These are phyloP conservation scores for Andricus grossulariae DNA, from an alignment of 1,140 invertebrate species.

Conservation along the genomic window DNA sequence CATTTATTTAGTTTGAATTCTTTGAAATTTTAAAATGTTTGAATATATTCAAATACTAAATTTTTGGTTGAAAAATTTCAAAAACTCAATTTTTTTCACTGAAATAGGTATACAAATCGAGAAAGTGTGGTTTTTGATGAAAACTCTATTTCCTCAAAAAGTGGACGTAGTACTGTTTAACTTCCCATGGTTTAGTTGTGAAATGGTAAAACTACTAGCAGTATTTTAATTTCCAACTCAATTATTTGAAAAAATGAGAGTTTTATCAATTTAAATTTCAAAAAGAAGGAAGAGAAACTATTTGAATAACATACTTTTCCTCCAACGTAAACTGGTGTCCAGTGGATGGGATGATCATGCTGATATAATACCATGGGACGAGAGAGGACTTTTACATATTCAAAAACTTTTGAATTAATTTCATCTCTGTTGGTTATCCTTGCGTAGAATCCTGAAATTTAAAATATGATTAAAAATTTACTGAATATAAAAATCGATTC, in stretches of 20 bases:
- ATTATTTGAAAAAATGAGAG: neutral
- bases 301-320: slow-evolving; percentile 82
- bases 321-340: slow-evolving; percentile 93
- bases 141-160: too few species aligned
- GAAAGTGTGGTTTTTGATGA: too few species aligned
- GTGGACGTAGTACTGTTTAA: too few species aligned
- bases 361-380: slow-evolving; percentile 94
- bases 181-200: too few species aligned
- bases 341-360: slow-evolving; percentile 91
- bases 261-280: slow-evolving; percentile 24
- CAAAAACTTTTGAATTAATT: slow-evolving; percentile 91
- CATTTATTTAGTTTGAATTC: too few species aligned
- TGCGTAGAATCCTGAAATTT: slow-evolving; percentile 86
- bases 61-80: too few species aligned
- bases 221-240: slow-evolving; percentile 4
- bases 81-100: too few species aligned
- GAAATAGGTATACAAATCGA: too few species aligned
- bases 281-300: slow-evolving; percentile 22
- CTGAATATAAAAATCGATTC: neutral
- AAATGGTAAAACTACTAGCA: neutral
- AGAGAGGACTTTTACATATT: slow-evolving; percentile 93
- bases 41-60: too few species aligned
- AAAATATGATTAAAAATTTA: neutral
- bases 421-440: slow-evolving; percentile 89
- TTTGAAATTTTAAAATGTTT: too few species aligned